phyloP scores from a whole-genome alignment of 2,888 invertebrate genomes.

The Vanessa cardui region DNA sequence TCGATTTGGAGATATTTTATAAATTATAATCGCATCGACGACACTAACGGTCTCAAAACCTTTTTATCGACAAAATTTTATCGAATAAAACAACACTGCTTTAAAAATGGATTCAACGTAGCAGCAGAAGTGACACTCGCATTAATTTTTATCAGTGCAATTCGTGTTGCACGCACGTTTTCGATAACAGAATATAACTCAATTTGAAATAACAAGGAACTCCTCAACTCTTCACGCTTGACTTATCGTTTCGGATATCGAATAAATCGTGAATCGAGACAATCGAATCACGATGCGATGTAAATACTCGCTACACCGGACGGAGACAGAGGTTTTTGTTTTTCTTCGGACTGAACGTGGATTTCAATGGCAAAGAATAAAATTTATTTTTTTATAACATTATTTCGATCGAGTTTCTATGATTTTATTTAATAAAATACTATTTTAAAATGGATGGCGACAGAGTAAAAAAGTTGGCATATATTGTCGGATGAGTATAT shows the following conservation, averaged over 20 bases:
- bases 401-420: not conserved
- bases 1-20: too few species aligned
- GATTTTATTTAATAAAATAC: not conserved
- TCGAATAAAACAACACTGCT: too few species aligned
- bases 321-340: constrained; percentile 17
- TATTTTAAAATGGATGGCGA: not conserved
- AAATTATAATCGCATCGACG: too few species aligned
- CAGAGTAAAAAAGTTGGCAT: too few species aligned
- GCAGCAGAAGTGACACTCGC: constrained; percentile 9
- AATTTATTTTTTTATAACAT: not conserved
- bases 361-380: constrained; percentile 21
- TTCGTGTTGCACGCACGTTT: constrained; percentile 34
- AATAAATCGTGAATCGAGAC: constrained; percentile 59
- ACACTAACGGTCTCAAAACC: not conserved
- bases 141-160: constrained; percentile 20
- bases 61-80: not conserved
- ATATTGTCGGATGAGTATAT: too few species aligned
- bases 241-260: constrained; percentile 53
- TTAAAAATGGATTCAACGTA: not conserved
- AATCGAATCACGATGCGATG: constrained; percentile 52
- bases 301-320: constrained; percentile 17
- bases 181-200: constrained; percentile 40
- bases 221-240: constrained; percentile 46
- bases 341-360: constrained; percentile 10
- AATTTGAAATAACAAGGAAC: constrained; percentile 38